phyloP scores from a whole-genome alignment of 2,113 vertebrate genomes.

The Megaceryle torquata region DNA sequence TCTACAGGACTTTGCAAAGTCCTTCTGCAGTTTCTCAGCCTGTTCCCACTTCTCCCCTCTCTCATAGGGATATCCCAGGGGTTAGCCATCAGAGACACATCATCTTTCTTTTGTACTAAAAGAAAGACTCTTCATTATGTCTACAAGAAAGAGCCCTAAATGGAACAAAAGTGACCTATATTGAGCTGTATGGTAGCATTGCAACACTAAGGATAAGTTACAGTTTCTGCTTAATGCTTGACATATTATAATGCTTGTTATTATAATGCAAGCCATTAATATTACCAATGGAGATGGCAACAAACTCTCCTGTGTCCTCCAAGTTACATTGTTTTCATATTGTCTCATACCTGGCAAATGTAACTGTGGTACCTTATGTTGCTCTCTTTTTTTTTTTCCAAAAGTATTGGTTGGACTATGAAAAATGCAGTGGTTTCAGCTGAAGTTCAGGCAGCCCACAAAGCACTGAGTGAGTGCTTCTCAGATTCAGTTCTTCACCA shows the following conservation, averaged over 20 bases:
- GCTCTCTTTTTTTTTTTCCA: not conserved
- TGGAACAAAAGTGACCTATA: not conserved
- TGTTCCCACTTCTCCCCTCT: not conserved
- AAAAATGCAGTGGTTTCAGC: constrained; percentile 42
- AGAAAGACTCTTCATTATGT: not conserved
- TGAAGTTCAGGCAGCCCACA: constrained; percentile 54
- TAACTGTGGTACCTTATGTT: not conserved
- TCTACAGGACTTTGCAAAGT: not conserved
- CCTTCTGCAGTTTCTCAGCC: not conserved
- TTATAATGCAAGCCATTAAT: not conserved
- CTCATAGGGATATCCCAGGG: not conserved
- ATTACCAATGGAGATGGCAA: not conserved
- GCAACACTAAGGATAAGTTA: not conserved
- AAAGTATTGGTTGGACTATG: not conserved
- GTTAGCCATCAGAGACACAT: not conserved
- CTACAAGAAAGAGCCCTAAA: not conserved
- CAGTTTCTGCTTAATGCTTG: not conserved
- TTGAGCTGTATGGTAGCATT: not conserved
- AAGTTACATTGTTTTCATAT: not conserved
- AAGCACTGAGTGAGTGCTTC: not conserved
- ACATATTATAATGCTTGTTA: not conserved
- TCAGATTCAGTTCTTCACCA: constrained; percentile 17
- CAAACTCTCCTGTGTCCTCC: not conserved
- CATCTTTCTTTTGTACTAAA: not conserved
- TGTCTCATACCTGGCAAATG: constrained; percentile 40